Evolutionary conservation across 2,888 invertebrate species (phyloP).

Genomic region (Papilio elwesi): DNA sequence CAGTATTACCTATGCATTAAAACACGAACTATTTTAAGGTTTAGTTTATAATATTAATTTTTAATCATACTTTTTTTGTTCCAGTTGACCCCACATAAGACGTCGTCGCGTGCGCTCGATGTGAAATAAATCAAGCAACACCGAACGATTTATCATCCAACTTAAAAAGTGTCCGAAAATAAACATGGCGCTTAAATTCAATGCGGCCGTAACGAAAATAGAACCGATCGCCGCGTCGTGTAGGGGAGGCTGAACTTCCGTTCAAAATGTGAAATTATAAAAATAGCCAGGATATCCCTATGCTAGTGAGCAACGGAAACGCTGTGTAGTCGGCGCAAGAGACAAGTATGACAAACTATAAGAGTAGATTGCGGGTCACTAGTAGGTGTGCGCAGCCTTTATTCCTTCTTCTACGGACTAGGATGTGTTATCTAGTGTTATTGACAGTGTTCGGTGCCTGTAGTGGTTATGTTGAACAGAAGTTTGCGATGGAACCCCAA

Average conservation of each 20-base stretch:
- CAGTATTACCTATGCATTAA: too few species aligned
- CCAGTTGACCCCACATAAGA: constrained; percentile 56
- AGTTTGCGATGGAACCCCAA: constrained; percentile 96
- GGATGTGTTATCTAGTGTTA: constrained; percentile 56
- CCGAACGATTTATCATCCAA: constrained; percentile 54
- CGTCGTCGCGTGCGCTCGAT: constrained; percentile 43
- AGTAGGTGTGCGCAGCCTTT: constrained; percentile 72
- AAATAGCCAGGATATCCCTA: constrained; percentile 67
- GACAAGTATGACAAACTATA: constrained; percentile 62
- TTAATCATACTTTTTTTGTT: constrained; percentile 57
- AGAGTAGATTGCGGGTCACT: constrained; percentile 61
- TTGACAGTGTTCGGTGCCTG: constrained; percentile 61
- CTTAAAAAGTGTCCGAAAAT: constrained; percentile 57
- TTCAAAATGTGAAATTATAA: constrained; percentile 71
- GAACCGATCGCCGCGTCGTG: constrained; percentile 48
- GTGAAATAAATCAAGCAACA: constrained; percentile 46
- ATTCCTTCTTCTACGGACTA: constrained; percentile 74
- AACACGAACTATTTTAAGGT: too few species aligned
- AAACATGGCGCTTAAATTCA: constrained; percentile 69
- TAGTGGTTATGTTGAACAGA: constrained; percentile 86
- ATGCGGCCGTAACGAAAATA: constrained; percentile 56
- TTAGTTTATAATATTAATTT: background rate
- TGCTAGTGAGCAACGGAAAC: constrained; percentile 52
- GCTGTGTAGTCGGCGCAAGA: constrained; percentile 43
- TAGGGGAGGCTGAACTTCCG: constrained; percentile 67